Percentiles rank a stretch among this genome's conserved stretches.
phyloP scores from a whole-genome alignment of 2,797 vertebrate species.

The Eulemur rubriventer region DNA sequence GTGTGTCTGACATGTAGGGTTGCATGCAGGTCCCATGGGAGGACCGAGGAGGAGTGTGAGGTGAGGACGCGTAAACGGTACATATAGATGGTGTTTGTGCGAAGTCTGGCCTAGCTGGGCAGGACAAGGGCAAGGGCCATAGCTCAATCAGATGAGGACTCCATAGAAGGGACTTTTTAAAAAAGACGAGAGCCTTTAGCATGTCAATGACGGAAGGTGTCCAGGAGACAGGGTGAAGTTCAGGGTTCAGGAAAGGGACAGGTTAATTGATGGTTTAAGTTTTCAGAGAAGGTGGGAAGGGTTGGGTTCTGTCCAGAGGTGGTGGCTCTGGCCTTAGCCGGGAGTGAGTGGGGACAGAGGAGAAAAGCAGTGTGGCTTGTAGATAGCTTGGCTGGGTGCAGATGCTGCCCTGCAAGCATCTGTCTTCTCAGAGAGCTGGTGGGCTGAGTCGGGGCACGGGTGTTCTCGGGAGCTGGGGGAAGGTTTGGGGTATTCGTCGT shows the following conservation, averaged over 20 bases:
- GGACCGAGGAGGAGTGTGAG: rapidly evolving
- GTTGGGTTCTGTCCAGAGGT: neutral
- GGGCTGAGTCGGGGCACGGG: neutral
- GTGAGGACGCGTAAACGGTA: neutral
- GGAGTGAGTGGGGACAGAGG: neutral
- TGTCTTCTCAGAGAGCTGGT: neutral
- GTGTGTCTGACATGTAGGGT: neutral
- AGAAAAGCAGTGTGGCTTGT: neutral
- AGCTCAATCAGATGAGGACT: neutral
- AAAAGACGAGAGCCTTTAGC: neutral
- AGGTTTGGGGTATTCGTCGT: neutral
- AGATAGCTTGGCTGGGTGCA: neutral
- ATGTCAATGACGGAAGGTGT: neutral
- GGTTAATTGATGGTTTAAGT: neutral
- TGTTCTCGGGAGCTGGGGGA: neutral
- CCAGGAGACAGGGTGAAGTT: neutral
- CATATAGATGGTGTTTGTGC: neutral
- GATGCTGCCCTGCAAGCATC: neutral
- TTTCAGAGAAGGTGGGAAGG: neutral
- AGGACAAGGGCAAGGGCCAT: neutral
- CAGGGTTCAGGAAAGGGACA: neutral
- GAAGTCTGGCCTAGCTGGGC: neutral
- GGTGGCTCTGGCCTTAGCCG: neutral
- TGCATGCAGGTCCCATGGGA: rapidly evolving
- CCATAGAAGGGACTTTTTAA: neutral